Evolutionary conservation across 2,888 invertebrate genomes (phyloP).

Genomic region (Homarus gammarus): DNA sequence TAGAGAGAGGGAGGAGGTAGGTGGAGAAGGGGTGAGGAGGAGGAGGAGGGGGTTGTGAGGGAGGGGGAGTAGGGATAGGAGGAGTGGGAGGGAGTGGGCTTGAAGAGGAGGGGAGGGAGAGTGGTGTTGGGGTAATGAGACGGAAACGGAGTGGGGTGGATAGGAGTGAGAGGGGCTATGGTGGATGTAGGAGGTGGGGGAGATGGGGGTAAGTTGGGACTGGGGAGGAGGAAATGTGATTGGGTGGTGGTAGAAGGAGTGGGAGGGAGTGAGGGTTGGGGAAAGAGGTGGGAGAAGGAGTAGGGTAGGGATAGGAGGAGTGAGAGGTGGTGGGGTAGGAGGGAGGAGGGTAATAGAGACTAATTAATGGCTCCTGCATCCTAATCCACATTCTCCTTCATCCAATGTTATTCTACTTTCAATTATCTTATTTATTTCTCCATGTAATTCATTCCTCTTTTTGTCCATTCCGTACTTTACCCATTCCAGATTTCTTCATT

Average conservation of each 20-base stretch:
- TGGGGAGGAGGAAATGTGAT: no score
- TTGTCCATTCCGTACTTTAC: no score
- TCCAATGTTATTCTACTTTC: no score
- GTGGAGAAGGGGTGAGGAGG: not conserved
- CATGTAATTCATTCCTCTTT: no score
- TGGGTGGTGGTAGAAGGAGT: not conserved
- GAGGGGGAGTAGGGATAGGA: no score
- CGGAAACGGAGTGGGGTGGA: not conserved
- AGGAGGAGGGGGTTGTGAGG: not conserved
- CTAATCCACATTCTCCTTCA: no score
- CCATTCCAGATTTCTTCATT: no score
- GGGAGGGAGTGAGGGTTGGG: not conserved
- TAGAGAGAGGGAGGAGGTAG: no score
- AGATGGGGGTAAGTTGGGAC: not conserved
- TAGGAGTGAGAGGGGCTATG: not conserved
- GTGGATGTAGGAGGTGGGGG: not conserved
- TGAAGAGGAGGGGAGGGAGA: not conserved
- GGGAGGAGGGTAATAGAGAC: not conserved
- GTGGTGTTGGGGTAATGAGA: not conserved
- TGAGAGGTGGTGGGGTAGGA: not conserved
- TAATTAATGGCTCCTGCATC: no score
- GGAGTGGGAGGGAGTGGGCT: not conserved
- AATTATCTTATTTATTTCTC: no score
- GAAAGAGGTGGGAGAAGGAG: no score
- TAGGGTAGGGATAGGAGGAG: no score